phyloP scores from a whole-genome alignment of 2,888 invertebrate genomes.

The Drosophila putrida region DNA sequence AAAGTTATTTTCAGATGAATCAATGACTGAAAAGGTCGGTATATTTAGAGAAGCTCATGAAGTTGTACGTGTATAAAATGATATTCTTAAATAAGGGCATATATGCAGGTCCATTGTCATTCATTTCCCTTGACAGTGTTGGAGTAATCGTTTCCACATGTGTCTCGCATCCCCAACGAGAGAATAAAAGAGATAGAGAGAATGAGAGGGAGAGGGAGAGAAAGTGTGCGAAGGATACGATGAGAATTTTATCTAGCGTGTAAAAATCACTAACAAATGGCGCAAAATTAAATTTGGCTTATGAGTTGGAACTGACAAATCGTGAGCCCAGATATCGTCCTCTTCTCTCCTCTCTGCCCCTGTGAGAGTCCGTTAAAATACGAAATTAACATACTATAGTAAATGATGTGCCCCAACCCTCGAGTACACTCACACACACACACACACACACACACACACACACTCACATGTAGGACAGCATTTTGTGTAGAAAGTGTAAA shows the following conservation, averaged over 20 bases:
- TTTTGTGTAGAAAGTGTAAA: slow-evolving; percentile 32
- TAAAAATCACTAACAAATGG: slow-evolving; percentile 83
- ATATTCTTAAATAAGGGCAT: slow-evolving; percentile 36
- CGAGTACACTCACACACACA: slow-evolving; percentile 7
- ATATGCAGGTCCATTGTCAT: slow-evolving; percentile 13
- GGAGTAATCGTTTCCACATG: slow-evolving; percentile 38
- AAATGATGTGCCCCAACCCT: slow-evolving; percentile 42
- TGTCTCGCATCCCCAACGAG: slow-evolving; percentile 28
- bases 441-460: slow-evolving; percentile 9
- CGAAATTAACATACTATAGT: slow-evolving; percentile 74
- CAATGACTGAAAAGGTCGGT: slow-evolving; percentile 16
- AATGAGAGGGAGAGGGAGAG: background rate
- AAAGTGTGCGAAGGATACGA: slow-evolving; percentile 27
- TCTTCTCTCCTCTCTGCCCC: background rate
- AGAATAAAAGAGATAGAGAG: background rate
- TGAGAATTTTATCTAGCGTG: slow-evolving; percentile 79
- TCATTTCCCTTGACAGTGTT: slow-evolving; percentile 39
- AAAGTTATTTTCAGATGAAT: background rate
- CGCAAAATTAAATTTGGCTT: slow-evolving; percentile 83
- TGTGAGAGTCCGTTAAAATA: slow-evolving; percentile 43
- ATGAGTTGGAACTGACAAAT: slow-evolving; percentile 83
- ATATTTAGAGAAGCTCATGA: background rate
- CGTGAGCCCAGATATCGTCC: slow-evolving; percentile 54
- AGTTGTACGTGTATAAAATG: slow-evolving; percentile 8
- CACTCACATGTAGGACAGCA: background rate